Conservation (phyloP, 2,797 vertebrate genomes). For the Pangasius sanitwongsei region DNA sequence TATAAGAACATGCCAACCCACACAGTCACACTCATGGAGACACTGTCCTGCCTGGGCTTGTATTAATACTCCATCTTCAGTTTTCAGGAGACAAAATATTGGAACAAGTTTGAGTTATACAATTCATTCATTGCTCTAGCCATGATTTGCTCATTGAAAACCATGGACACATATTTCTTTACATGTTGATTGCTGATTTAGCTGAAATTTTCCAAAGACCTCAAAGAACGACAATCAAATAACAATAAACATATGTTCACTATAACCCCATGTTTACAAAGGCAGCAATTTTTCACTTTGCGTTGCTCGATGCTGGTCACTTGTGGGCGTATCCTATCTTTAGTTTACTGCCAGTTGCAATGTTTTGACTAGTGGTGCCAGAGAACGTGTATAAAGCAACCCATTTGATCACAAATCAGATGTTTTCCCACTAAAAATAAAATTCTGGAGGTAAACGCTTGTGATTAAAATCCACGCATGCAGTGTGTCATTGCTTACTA, state of each 20-base stretch:
- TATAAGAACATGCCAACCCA: slow-evolving; percentile 14
- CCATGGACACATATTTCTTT: neutral
- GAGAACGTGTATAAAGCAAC: neutral
- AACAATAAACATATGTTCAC: neutral
- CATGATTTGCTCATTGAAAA: neutral
- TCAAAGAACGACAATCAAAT: neutral
- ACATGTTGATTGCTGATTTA: neutral
- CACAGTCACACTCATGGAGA: slow-evolving; percentile 41
- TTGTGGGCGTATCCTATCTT: neutral
- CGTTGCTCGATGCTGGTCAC: neutral
- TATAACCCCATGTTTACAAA: neutral
- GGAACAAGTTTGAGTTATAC: neutral
- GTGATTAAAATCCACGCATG: neutral
- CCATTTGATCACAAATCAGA: neutral
- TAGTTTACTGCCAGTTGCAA: neutral
- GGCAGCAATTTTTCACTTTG: neutral
- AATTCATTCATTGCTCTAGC: neutral
- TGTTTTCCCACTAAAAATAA: neutral
- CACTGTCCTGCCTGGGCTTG: slow-evolving; percentile 19
- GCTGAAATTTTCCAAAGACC: neutral
- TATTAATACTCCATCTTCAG: slow-evolving; percentile 28
- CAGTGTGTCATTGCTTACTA: neutral
- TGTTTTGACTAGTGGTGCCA: neutral
- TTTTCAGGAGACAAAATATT: slow-evolving; percentile 22
- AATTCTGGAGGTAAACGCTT: neutral